These are phyloP conservation scores for Phalanger gymnotis DNA, from an alignment of 2,797 vertebrate species.

Conservation along the genomic window DNA sequence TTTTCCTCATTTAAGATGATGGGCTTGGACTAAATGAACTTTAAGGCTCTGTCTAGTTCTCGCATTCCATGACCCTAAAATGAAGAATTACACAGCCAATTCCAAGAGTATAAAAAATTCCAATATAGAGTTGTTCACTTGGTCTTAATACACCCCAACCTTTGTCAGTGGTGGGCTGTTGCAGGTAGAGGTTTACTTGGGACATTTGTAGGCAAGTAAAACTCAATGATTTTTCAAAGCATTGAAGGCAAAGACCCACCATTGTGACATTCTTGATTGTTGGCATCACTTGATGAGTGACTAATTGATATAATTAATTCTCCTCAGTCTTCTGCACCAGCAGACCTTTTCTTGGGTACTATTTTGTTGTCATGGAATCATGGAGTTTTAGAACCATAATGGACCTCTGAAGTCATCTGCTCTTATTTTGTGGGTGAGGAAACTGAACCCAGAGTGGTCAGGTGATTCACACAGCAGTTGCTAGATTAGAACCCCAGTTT, in stretches of 20 bases:
- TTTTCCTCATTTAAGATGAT: background rate
- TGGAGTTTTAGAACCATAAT: conserved; percentile 2
- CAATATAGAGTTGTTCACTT: background rate
- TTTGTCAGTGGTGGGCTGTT: background rate
- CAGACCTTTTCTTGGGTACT: background rate
- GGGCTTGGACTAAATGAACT: background rate
- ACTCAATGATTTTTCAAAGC: background rate
- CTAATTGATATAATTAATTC: background rate
- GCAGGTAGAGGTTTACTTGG: background rate
- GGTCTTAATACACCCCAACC: background rate
- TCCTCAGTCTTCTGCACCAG: background rate
- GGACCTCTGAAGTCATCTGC: background rate
- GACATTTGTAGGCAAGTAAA: conserved; percentile 2
- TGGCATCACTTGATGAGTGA: background rate
- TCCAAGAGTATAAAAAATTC: background rate
- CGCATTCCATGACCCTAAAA: background rate
- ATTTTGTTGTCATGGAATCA: background rate
- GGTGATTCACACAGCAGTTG: background rate
- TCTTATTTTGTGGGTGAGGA: background rate
- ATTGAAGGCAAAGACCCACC: background rate
- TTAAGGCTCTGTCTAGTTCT: background rate
- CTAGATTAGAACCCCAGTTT: background rate
- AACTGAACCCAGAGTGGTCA: conserved; percentile 8
- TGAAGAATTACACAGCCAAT: background rate
- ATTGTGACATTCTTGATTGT: background rate